Percentiles rank a stretch among this genome's conserved stretches.
These are phyloP conservation scores for Cordilura impudica DNA, from an alignment of 2,888 invertebrate species.

Conservation along the genomic window DNA sequence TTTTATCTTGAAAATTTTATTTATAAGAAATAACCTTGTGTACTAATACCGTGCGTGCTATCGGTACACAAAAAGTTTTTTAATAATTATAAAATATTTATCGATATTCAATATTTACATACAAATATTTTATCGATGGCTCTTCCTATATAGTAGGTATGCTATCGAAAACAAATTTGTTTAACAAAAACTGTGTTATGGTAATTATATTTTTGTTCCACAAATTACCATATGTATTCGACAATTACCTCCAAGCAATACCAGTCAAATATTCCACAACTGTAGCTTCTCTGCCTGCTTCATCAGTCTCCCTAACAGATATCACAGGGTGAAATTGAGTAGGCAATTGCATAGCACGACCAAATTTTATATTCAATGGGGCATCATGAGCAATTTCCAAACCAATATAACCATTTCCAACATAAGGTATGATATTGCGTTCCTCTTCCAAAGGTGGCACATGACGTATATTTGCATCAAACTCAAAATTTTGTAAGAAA, in stretches of 20 bases:
- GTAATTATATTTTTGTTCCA: no score
- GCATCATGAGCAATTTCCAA: constrained; percentile 82
- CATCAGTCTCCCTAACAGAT: constrained; percentile 79
- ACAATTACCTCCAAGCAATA: constrained; percentile 79
- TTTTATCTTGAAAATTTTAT: no score
- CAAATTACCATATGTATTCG: no score
- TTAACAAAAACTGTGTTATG: no score
- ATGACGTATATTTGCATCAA: constrained; percentile 84
- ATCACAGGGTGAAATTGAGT: constrained; percentile 84
- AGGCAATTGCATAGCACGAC: constrained; percentile 83
- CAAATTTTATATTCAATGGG: constrained; percentile 83
- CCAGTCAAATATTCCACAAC: constrained; percentile 85
- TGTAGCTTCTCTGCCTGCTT: constrained; percentile 83
- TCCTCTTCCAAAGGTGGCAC: constrained; percentile 80
- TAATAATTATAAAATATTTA: no score
- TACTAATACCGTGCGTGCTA: no score
- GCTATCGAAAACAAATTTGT: no score
- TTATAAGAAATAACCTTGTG: no score
- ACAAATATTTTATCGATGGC: no score
- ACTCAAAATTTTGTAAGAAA: constrained; percentile 81
- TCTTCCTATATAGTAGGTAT: no score
- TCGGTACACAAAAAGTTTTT: no score
- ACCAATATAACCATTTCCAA: constrained; percentile 87
- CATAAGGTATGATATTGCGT: constrained; percentile 84
- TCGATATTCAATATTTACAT: no score